Evolutionary conservation across 64 coral and sea anemone species (phyloP).

Genomic region (Dendronephthya gigantea): DNA sequence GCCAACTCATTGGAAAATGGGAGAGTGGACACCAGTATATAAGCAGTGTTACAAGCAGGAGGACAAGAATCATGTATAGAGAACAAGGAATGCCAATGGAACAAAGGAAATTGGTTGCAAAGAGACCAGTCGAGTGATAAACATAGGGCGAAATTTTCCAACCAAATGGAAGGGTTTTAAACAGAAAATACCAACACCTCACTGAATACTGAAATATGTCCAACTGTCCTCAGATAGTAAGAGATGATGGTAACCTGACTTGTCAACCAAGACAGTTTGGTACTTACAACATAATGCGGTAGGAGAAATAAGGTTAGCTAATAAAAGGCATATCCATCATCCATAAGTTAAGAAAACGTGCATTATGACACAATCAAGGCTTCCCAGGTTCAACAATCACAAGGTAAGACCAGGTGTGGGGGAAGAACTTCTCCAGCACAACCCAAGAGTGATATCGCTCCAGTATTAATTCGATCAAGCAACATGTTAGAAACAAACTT

Average conservation of each 20-base stretch:
- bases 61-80: background rate
- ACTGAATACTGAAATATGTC: background rate
- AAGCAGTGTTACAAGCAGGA: slow-evolving; percentile 16
- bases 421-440: background rate
- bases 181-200: background rate
- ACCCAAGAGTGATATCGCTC: background rate
- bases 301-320: background rate
- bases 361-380: background rate
- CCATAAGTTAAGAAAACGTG: background rate
- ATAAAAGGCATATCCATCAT: background rate
- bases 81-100: background rate
- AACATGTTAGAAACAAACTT: background rate
- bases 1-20: slow-evolving; percentile 40
- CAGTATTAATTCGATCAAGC: background rate
- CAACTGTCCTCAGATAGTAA: background rate
- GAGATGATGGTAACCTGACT: background rate
- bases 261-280: background rate
- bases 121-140: background rate
- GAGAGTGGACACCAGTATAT: slow-evolving; percentile 21
- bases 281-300: background rate
- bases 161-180: background rate
- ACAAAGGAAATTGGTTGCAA: background rate
- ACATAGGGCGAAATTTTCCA: background rate
- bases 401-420: background rate
- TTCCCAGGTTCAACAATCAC: background rate